Evolutionary conservation across 2,113 vertebrate genomes (phyloP), one percentile per base, ranked within the genome.

Genomic region (Alectura lathami): DNA sequence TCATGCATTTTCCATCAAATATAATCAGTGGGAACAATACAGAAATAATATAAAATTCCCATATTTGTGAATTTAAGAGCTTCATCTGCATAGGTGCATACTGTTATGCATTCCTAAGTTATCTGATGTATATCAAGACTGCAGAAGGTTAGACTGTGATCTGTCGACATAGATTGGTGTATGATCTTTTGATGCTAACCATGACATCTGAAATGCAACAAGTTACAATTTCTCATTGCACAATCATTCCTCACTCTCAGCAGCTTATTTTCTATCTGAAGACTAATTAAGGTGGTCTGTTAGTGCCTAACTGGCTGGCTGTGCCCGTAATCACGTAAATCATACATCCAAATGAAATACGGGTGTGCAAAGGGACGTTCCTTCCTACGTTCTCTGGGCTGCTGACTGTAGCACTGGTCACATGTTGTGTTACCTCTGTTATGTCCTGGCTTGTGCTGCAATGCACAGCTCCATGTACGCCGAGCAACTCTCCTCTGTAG

Each of bases 1-100:
- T 17, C 50, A n/a, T 56, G 56, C 27, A 53, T 96, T 96, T 96
- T 63, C 69, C 32, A 67, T 81, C 84, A 72, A 70, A 86, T 54
- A 75, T 60, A 29, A 83, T 36, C 91, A 93, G 53, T 62, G 87
- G n/a, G 54, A 63, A 60, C 86, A 64, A 89, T 38, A 63, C 14
- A 62, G 72, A 42, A 18, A 45, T 45, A 73, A 1, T 64, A 82
- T 79, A 43, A 34, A 59, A 54, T 48, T 87, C 59, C 66, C 54
- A 8, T 54, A 16, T 1, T 10, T 56, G 56, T n/a, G n/a, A n/a
- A n/a, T n/a, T 38, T 40, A 78, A 40, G 34, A 75, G 50, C 43
- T 94, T 73, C 13, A 51, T 59, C 18, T 53, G 17, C 32, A 11
- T 9, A 47, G 38, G 13, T 38, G 8, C 34, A 50, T 54, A 8